Percentiles rank a stretch among this genome's conserved stretches.
Evolutionary conservation across 2,888 invertebrate species (phyloP).

Genomic region (Aspidiotus rigidus): DNA sequence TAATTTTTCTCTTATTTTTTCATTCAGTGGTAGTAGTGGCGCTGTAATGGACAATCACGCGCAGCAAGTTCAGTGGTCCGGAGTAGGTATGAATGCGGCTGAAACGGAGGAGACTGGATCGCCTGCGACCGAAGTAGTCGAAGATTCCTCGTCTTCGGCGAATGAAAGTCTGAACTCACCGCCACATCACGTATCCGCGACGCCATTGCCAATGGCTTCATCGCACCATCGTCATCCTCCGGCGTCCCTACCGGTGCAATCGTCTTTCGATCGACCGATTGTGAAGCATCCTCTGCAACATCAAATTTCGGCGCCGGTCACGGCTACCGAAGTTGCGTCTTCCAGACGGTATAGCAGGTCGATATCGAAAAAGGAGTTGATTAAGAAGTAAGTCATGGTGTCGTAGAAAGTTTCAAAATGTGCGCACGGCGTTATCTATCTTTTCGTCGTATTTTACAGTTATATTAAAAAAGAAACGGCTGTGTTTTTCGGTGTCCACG

Average conservation of each 20-base stretch:
- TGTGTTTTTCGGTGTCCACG: slow-evolving; percentile 75
- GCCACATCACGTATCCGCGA: neutral
- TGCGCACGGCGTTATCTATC: slow-evolving; percentile 38
- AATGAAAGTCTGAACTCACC: slow-evolving; percentile 21
- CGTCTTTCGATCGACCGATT: slow-evolving; percentile 15
- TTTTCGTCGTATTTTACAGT: slow-evolving; percentile 41
- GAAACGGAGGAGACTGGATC: slow-evolving; percentile 24
- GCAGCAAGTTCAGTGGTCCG: slow-evolving; percentile 23
- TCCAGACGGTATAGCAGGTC: slow-evolving; percentile 40
- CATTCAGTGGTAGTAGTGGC: slow-evolving; percentile 12
- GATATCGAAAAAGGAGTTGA: slow-evolving; percentile 45
- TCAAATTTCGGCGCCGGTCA: slow-evolving; percentile 41
- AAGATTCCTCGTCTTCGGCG: slow-evolving; percentile 22
- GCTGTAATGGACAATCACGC: slow-evolving; percentile 19
- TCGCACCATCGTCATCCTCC: slow-evolving; percentile 25
- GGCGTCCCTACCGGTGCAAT: slow-evolving; percentile 30
- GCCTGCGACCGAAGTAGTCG: slow-evolving; percentile 19
- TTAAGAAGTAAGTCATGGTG: slow-evolving; percentile 44
- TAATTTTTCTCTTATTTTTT: neutral
- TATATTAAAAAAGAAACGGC: slow-evolving; percentile 71
- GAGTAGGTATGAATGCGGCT: slow-evolving; percentile 16
- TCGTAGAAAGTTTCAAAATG: neutral
- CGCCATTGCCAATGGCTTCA: neutral
- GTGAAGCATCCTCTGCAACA: slow-evolving; percentile 38
- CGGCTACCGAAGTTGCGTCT: slow-evolving; percentile 36